Base-by-base conservation (phyloP, 2,113 vertebrate genomes). In the Colistium nudipinnis region DNA sequence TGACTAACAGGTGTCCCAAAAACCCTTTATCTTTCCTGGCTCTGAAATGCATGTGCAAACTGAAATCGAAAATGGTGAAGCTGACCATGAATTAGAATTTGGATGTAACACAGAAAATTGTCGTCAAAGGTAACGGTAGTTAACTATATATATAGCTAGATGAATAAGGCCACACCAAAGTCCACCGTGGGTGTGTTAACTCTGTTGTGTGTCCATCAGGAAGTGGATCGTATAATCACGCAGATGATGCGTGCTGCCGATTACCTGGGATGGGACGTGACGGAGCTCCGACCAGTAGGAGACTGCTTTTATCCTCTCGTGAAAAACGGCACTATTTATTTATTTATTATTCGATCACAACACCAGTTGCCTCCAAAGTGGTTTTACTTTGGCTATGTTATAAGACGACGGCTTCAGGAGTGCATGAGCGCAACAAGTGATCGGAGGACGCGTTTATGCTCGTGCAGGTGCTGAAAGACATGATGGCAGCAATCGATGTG, bases 191-290 rank as follows among this genome's bases (percentile, higher is more conserved):
- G 9, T 33, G 30, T 33, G 30, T 45, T 45, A 52, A 51, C 8
- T 6, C 1, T 82, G 62, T 55, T 55, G 39, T 78, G 17, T 74
- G 25, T 66, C 33, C n/a, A 59, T 55, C 71, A 97, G 96, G 96
- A 98, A 88, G 95, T 98, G 80, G 95, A 98, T 74, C 94, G 93
- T 59, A 97, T 98, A 57, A 95, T 98, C 85, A 91, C 90, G 8
- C 96, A 98, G 88, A 98, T 98, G 96, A 97, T 96, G 94, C 91
- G 94, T 4, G 94, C 97, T n/a, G 96, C 96, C 22, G 93, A 97
- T 63, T 98, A 98, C 73, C 89, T 97, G 48, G 95, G 96, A 30
- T 98, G 96, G 96, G 96, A 98, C 19, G 94, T 96, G 63, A 93
- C 95, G 12, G 96, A 98, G 85, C 94, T 98, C 84, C 93, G 92